Evolutionary conservation across 2,113 vertebrate genomes (phyloP).

Genomic region (Pitta sordida): DNA sequence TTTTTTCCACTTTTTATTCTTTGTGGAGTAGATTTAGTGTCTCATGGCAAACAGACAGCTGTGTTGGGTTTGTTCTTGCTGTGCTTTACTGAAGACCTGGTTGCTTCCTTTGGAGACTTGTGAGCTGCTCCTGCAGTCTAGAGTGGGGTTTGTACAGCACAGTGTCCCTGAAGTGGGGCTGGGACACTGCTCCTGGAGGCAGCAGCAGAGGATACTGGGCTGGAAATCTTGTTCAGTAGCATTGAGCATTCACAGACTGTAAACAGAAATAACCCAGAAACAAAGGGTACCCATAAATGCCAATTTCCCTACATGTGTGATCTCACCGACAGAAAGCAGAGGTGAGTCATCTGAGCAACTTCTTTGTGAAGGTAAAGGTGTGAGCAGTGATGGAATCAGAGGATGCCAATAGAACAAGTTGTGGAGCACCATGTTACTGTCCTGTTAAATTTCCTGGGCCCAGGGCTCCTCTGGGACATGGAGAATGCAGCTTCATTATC

Average conservation of each 20-base stretch:
- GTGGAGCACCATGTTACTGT: neutral
- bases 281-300: neutral
- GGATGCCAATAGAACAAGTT: neutral
- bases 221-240: neutral
- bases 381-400: neutral
- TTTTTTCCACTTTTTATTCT: neutral
- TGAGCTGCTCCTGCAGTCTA: neutral
- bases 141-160: neutral
- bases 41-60: neutral
- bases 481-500: neutral
- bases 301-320: neutral
- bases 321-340: neutral
- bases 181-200: neutral
- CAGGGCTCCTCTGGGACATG: neutral
- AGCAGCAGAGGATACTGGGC: neutral
- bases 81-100: neutral
- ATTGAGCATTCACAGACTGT: neutral
- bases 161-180: neutral
- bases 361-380: neutral
- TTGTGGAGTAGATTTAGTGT: neutral
- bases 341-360: neutral
- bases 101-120: neutral
- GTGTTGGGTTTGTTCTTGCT: neutral
- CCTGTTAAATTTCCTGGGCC: neutral
- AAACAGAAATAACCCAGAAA: neutral